Evolutionary conservation across 2,888 invertebrate species (phyloP).

Genomic region (Dinocampus coccinellae): DNA sequence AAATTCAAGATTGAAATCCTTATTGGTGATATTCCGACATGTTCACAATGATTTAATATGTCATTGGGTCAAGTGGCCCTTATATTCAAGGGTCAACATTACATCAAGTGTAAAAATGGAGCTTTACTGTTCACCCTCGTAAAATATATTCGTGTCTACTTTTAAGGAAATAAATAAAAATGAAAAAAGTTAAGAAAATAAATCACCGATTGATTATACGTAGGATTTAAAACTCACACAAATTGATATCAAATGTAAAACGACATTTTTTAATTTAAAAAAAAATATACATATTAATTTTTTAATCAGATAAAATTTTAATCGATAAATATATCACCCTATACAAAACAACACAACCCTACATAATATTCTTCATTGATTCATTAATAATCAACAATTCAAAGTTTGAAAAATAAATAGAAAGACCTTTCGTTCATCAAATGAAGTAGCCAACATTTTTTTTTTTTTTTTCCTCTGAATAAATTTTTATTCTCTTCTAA

Average conservation of each 20-base stretch:
- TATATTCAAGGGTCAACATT: conserved; percentile 55
- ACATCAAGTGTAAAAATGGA: conserved; percentile 66
- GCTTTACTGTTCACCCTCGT: conserved; percentile 44
- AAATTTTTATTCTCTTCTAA: conserved; percentile 18
- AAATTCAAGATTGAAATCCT: conserved; percentile 37
- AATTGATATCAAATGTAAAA: background rate
- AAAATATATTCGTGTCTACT: background rate
- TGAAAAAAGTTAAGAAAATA: conserved; percentile 38
- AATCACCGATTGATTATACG: conserved; percentile 58
- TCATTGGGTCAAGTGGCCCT: conserved; percentile 48
- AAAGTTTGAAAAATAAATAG: background rate
- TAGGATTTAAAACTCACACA: conserved; percentile 46
- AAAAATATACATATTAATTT: background rate
- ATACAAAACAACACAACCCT: background rate
- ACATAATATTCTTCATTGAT: background rate
- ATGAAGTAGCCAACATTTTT: conserved; percentile 48
- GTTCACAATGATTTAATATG: conserved; percentile 40
- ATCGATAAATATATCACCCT: background rate
- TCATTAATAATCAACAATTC: background rate
- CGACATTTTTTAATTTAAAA: background rate
- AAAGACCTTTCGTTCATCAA: conserved; percentile 11
- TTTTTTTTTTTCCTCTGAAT: conserved; percentile 24
- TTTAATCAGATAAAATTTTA: background rate
- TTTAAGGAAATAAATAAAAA: background rate
- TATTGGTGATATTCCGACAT: conserved; percentile 34